Conservation (phyloP, 2,797 vertebrate species). For the Hirundo rustica region DNA sequence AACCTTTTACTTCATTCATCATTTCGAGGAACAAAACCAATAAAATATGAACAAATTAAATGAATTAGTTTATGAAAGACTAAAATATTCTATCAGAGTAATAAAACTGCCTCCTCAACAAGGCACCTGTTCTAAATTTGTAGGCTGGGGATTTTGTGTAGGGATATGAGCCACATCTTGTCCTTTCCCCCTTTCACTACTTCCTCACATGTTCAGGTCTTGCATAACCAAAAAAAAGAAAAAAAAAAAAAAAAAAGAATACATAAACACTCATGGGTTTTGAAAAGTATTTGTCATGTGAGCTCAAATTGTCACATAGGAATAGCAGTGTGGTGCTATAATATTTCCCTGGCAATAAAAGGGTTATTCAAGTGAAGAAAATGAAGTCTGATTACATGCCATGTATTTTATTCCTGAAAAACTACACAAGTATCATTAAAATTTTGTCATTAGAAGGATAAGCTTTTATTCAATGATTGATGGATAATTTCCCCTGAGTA, state of each 20-base stretch:
- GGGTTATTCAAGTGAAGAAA: constrained; percentile 4
- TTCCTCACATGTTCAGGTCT: neutral
- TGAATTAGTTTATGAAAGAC: neutral
- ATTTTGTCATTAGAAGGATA: neutral
- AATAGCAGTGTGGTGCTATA: neutral
- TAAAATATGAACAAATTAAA: neutral
- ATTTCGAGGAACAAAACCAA: neutral
- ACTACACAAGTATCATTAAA: neutral
- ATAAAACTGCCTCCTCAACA: neutral
- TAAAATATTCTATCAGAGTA: neutral
- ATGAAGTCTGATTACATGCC: neutral
- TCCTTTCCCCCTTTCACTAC: neutral
- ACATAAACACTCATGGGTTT: accelerated
- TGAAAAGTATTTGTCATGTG: neutral
- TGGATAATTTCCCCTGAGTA: neutral
- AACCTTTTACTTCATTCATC: neutral
- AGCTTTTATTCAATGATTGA: neutral
- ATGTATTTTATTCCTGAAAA: constrained; percentile 36
- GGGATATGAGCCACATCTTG: neutral
- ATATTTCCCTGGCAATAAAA: neutral
- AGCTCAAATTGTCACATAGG: neutral
- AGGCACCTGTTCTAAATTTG: neutral
- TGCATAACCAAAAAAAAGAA: neutral
- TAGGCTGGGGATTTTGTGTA: neutral
- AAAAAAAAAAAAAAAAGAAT: neutral